Evolutionary conservation across 2,888 invertebrate genomes (phyloP).

Genomic region (Argynnis bischoffii): DNA sequence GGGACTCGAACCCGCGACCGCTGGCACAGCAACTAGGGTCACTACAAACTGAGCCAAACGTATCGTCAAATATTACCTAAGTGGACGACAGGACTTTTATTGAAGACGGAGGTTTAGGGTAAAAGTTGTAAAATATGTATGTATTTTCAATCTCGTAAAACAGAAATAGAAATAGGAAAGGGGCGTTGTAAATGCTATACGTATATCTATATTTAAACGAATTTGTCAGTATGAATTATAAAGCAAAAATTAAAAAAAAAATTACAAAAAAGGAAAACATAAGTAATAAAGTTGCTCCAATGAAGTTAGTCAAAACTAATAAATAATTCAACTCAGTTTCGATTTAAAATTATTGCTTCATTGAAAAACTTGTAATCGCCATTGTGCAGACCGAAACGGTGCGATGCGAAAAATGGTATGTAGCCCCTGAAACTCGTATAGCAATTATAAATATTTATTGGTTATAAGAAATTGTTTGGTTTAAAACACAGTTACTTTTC

Average conservation of each 20-base stretch:
- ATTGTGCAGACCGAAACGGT: conserved; percentile 20
- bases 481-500: not conserved
- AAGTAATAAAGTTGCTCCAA: conserved; percentile 17
- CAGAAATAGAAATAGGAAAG: no score
- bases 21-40: no score
- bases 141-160: no score
- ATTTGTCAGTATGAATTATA: conserved; percentile 7
- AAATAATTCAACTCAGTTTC: conserved; percentile 22
- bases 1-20: no score
- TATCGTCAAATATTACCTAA: no score
- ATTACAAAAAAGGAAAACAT: conserved; percentile 5
- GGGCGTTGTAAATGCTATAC: no score
- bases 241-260: conserved; percentile 8
- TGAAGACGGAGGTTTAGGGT: no score
- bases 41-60: no score
- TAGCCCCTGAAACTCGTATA: conserved; percentile 14
- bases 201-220: not conserved
- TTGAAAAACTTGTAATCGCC: conserved; percentile 24
- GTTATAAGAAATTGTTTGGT: conserved; percentile 19
- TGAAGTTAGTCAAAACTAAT: conserved; percentile 17
- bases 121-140: no score
- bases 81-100: no score
- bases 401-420: conserved; percentile 11
- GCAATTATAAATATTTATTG: conserved; percentile 28
- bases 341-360: conserved; percentile 24